Conservation (phyloP, 2,113 vertebrate genomes). For the Ammodytes dubius region DNA sequence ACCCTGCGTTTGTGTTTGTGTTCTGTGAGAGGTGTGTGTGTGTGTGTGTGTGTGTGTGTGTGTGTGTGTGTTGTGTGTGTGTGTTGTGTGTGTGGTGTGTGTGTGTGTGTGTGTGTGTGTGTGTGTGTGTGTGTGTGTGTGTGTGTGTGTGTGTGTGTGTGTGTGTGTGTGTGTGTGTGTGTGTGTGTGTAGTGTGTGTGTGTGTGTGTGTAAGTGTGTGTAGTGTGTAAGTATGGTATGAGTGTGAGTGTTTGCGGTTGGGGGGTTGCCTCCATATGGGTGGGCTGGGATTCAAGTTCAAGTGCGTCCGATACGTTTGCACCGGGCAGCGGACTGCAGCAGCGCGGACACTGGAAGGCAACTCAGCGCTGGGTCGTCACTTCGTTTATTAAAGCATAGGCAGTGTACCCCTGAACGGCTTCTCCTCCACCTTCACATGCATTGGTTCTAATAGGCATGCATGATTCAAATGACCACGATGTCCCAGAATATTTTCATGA, state of each 20-base stretch:
- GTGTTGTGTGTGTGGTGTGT: conserved; percentile 89
- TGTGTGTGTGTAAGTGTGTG: conserved; percentile 89
- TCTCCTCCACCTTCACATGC: background rate
- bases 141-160: conserved; percentile 88
- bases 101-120: conserved; percentile 88
- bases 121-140: conserved; percentile 88
- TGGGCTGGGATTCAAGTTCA: conserved; percentile 97
- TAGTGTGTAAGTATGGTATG: conserved; percentile 89
- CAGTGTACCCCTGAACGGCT: background rate
- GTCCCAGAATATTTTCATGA: background rate
- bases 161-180: conserved; percentile 83
- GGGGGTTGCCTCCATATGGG: conserved; percentile 93
- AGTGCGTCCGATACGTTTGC: conserved; percentile 93
- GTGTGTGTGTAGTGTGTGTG: conserved; percentile 90
- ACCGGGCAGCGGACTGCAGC: conserved; percentile 83
- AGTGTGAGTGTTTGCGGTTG: conserved; percentile 90
- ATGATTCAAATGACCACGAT: background rate
- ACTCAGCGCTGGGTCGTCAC: conserved; percentile 60
- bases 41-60: conserved; percentile 83
- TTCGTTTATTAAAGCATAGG: conserved; percentile 2
- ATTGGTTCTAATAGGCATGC: background rate
- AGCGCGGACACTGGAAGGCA: conserved; percentile 89
- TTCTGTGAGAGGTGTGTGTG: conserved; percentile 84
- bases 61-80: conserved; percentile 73
- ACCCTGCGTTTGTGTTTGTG: conserved; percentile 83